Percentiles rank a stretch among this genome's conserved stretches.
Evolutionary conservation across 2,797 vertebrate genomes (phyloP).

Genomic region (Enteromius viviparus): DNA sequence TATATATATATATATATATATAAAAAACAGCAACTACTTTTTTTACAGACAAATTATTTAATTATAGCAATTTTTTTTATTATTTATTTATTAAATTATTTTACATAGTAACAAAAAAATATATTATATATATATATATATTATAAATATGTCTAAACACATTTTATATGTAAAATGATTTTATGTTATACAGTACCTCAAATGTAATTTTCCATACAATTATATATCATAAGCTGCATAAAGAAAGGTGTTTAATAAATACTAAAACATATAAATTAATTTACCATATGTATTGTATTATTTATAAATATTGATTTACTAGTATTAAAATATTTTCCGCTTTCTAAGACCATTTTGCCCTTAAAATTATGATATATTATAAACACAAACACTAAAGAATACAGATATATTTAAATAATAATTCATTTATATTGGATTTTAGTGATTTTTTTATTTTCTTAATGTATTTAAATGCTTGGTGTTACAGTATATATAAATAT

Average conservation of each 20-base stretch:
- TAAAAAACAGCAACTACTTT: not conserved
- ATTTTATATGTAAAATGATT: not conserved
- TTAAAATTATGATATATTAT: not conserved
- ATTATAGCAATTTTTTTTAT: too few relatives aligned
- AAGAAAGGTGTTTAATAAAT: not conserved
- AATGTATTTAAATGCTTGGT: not conserved
- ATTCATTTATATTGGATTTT: not conserved
- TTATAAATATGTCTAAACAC: too few relatives aligned
- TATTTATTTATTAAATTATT: not conserved
- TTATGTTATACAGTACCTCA: not conserved
- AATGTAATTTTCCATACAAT: too few relatives aligned
- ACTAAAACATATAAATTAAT: too few relatives aligned
- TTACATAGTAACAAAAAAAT: not conserved
- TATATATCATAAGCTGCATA: not conserved
- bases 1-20: too few relatives aligned
- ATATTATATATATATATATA: not conserved
- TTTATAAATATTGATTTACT: not conserved
- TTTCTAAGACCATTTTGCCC: not conserved
- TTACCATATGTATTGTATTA: not conserved
- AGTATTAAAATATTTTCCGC: not conserved
- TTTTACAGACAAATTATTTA: not conserved
- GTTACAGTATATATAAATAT: not conserved
- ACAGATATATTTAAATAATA: not conserved
- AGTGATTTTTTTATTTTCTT: not conserved
- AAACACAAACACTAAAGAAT: not conserved